Base-by-base conservation (phyloP, 2,888 invertebrate species). In the Timandra comae region DNA sequence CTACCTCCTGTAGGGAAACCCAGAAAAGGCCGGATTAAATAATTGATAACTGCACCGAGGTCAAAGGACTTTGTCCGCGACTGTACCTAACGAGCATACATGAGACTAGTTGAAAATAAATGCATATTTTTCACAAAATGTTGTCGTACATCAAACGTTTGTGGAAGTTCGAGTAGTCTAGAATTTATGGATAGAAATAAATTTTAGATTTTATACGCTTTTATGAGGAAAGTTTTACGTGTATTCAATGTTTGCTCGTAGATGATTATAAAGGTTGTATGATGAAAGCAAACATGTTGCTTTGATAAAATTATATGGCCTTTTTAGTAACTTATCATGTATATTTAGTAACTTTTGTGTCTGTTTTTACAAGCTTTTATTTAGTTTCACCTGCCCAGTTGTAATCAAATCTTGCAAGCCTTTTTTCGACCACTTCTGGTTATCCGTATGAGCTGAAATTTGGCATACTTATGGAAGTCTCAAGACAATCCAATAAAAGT, bases 11-110 rank as follows among this genome's bases (percentile, higher is more conserved):
- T 6, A 24, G 2, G 11, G 6, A 5, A 24, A 24, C 11, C 1
- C 1, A 6, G 6, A 22, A 22, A 22, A 22, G n/a, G 4, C 4
- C 22, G 11, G 37, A 21, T 31, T 58, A 43, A 63, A 63, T 66
- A 59, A 59, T 63, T 59, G 39, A 63, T 56, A 56, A 53, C 46
- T 49, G 35, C 31, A 41, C 27, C 38, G 34, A 36, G 51, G 47
- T 50, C 50, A 45, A 47, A 41, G 50, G 42, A 51, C 52, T 52
- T 43, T 44, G 39, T 40, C 26, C 16, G 16, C 16, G 16, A 16
- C 16, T 24, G 24, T 24, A 24, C 10, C 24, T 24, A 24, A 24
- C 24, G 24, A 24, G 24, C 24, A 10, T 24, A 10, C 6, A 24
- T 5, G 9, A 24, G 10, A 24, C n/a, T 10, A 24, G 16, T 5